These are phyloP conservation scores for Leuctra nigra DNA, from an alignment of 2,888 invertebrate species.

Conservation along the genomic window DNA sequence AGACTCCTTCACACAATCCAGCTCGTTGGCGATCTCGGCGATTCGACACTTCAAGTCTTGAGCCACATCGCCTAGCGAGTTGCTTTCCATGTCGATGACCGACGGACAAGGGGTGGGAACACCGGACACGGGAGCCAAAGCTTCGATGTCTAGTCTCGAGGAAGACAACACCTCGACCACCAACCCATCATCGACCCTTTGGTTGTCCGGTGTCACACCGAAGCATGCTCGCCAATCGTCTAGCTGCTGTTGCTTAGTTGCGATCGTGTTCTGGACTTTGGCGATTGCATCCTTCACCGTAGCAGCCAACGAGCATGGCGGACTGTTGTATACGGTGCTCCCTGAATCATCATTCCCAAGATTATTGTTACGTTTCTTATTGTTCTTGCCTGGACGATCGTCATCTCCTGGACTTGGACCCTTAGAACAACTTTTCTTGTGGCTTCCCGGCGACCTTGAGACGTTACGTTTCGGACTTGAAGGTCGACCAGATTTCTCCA, in stretches of 20 bases:
- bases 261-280: neutral
- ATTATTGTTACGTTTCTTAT: neutral
- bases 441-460: neutral
- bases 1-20: too few species aligned
- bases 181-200: too few species aligned
- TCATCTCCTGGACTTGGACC: too few species aligned
- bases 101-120: neutral
- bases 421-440: too few species aligned
- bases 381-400: too few species aligned
- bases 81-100: neutral
- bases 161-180: neutral
- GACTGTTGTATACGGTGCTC: slow-evolving; percentile 12
- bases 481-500: neutral
- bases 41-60: too few species aligned
- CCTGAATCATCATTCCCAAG: neutral
- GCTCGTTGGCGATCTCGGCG: too few species aligned
- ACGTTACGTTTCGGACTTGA: neutral
- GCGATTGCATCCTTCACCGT: neutral
- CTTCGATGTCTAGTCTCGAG: neutral
- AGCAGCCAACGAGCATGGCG: neutral
- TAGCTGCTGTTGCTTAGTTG: neutral
- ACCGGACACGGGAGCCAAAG: neutral
- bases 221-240: neutral
- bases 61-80: too few species aligned
- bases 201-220: neutral